Evolutionary conservation across 2,113 vertebrate species (phyloP), one percentile per base, ranked within the genome.

Genomic region (Peucedramus taeniatus): DNA sequence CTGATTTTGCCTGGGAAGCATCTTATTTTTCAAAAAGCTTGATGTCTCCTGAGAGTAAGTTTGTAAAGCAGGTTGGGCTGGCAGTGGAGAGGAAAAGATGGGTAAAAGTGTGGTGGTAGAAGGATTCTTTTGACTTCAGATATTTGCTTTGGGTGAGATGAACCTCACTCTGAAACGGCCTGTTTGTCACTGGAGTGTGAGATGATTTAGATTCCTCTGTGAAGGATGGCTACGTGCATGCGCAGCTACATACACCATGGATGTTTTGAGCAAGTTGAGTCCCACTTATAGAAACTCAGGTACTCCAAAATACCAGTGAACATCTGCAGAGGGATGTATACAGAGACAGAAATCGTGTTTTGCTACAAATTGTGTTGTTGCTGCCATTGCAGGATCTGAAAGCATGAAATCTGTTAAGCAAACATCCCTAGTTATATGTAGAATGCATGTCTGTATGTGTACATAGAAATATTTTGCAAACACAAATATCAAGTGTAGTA

Each of bases 161-260:
- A 82, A 30, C 12, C 9, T 6, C 9, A 3, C 18, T 75, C 13
- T 56, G 8, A 28, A 82, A 61, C 18, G 39, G 23, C 50, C 60
- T 75, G 8, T 60, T 82, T 82, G 40, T 47, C 56, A 28, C 22
- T 59, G 20, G 49, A 83, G 53, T 40, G 27, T 27, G 63, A 27
- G 44, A 11, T 35, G 18, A 35, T n/a, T 68, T 63, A 8, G 13
- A 26, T 71, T 44, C 27, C n/a, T 40, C 20, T 10, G 16, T 59
- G 39, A 24, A 69, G 44, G 35, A 40, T 68, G 24, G 35, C 44
- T 66, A 2, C 0, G 0, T 79, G 40, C 9, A 9, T 20, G 11
- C 14, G 6, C 54, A 28, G 21, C 18, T 56, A 6, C 27, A 15
- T 26, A 4, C 16, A 4, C 11, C 30, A 4, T 8, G 54, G 59